Evolutionary conservation across 2,888 invertebrate species (phyloP).

Genomic region (Corythucha ciliata): DNA sequence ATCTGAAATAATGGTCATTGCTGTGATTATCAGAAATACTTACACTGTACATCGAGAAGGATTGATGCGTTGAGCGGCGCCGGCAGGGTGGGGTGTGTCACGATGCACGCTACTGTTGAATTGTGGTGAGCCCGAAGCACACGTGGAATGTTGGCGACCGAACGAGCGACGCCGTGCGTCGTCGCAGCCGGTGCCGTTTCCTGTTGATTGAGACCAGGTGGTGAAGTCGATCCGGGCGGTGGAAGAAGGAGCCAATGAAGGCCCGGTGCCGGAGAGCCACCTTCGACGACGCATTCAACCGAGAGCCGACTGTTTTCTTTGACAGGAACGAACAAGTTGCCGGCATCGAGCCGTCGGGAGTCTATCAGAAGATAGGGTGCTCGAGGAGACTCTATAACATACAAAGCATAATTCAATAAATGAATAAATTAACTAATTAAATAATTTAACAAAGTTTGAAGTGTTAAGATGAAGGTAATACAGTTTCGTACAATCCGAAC

Average conservation of each 20-base stretch:
- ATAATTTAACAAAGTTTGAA: no score
- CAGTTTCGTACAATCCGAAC: no score
- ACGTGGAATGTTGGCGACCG: slow-evolving; percentile 58
- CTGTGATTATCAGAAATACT: slow-evolving; percentile 43
- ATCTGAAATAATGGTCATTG: no score
- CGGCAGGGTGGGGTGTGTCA: slow-evolving; percentile 57
- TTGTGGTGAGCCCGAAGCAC: slow-evolving; percentile 79
- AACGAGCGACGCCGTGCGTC: no score
- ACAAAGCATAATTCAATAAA: no score
- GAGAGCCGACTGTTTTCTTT: slow-evolving; percentile 74
- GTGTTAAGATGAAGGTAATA: no score
- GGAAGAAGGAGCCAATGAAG: slow-evolving; percentile 48
- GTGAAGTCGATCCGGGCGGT: slow-evolving; percentile 36
- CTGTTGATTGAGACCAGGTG: slow-evolving; percentile 40
- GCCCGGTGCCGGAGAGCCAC: slow-evolving; percentile 59
- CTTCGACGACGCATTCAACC: slow-evolving; percentile 78
- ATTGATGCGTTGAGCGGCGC: slow-evolving; percentile 51
- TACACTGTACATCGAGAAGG: slow-evolving; percentile 57
- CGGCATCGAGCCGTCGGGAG: slow-evolving; percentile 71
- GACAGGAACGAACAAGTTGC: slow-evolving; percentile 79
- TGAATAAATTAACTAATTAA: no score
- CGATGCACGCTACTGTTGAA: slow-evolving; percentile 71
- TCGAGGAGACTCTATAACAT: slow-evolving; percentile 76
- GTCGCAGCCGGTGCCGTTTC: slow-evolving; percentile 25
- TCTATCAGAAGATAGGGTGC: slow-evolving; percentile 80